Percentiles rank a stretch among this genome's conserved stretches.
Conservation (phyloP, 2,797 vertebrate species). For the Sternotherus odoratus region DNA sequence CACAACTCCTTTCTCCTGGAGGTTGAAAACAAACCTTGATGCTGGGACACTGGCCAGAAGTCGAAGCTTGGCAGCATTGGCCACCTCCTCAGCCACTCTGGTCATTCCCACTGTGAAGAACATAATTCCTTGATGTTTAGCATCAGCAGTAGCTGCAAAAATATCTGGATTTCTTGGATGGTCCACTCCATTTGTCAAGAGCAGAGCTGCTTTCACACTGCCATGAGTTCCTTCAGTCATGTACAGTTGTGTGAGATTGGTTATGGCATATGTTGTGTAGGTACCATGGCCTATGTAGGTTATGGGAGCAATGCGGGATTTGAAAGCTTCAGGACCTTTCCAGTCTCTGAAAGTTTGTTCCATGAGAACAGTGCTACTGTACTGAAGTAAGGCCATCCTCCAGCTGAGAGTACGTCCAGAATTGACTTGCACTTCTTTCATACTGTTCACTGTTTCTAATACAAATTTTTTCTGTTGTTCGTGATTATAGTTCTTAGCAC, state of each 20-base stretch:
- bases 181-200: conserved; percentile 89
- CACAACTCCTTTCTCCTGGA: conserved; percentile 86
- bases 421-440: conserved; percentile 84
- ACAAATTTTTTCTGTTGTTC: conserved; percentile 90
- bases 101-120: conserved; percentile 93
- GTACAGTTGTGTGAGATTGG: conserved; percentile 92
- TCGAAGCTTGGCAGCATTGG: conserved; percentile 88
- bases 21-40: conserved; percentile 87
- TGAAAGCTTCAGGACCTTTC: conserved; percentile 89
- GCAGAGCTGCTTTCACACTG: conserved; percentile 87
- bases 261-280: conserved; percentile 93
- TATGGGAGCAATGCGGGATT: conserved; percentile 83
- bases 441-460: conserved; percentile 85
- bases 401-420: conserved; percentile 84
- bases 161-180: conserved; percentile 95
- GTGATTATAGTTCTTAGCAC: conserved; percentile 88
- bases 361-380: conserved; percentile 91
- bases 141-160: conserved; percentile 89
- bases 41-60: conserved; percentile 88
- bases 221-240: conserved; percentile 84
- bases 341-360: conserved; percentile 91
- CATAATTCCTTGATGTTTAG: conserved; percentile 91
- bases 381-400: conserved; percentile 91
- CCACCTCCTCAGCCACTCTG: conserved; percentile 85
- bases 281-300: conserved; percentile 92